Evolutionary conservation across 2,797 vertebrate genomes (phyloP).

Genomic region (Rhinella marina): DNA sequence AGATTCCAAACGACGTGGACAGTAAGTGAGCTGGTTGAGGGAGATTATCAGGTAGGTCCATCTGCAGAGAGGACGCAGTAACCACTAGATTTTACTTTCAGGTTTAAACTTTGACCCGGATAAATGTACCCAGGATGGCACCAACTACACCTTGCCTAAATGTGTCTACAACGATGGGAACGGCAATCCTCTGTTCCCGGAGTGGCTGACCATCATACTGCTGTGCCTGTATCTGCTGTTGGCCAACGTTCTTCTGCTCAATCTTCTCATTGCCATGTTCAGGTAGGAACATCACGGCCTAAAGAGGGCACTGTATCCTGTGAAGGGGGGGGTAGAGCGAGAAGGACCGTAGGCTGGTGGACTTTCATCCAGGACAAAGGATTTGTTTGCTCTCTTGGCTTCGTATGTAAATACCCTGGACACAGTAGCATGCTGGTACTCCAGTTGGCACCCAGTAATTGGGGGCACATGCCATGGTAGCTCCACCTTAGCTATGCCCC

Average conservation of each 20-base stretch:
- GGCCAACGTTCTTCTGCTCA: slow-evolving; percentile 84
- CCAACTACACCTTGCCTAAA: slow-evolving; percentile 76
- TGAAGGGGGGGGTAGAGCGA: too few species aligned
- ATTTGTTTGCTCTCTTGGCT: too few species aligned
- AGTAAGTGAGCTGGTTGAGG: slow-evolving; percentile 69
- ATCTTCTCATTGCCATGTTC: slow-evolving; percentile 86
- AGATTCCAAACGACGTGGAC: slow-evolving; percentile 77
- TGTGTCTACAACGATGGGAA: slow-evolving; percentile 77
- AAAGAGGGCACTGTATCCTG: too few species aligned
- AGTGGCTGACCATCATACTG: slow-evolving; percentile 83
- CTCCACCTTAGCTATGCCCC: too few species aligned
- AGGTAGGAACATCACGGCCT: slow-evolving; percentile 72
- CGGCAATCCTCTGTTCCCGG: slow-evolving; percentile 74
- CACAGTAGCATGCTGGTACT: too few species aligned
- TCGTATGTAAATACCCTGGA: too few species aligned
- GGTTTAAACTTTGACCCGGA: slow-evolving; percentile 72
- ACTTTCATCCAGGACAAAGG: too few species aligned
- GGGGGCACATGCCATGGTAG: too few species aligned
- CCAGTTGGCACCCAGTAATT: too few species aligned
- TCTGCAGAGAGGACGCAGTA: neutral
- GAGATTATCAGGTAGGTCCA: neutral
- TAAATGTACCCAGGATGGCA: slow-evolving; percentile 74
- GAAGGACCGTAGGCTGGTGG: neutral
- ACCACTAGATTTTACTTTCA: slow-evolving; percentile 55
- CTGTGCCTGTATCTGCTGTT: slow-evolving; percentile 83